Evolutionary conservation across 2,113 vertebrate genomes (phyloP), one percentile per base, ranked within the genome.

Genomic region (Campylorhamphus procurvoides): DNA sequence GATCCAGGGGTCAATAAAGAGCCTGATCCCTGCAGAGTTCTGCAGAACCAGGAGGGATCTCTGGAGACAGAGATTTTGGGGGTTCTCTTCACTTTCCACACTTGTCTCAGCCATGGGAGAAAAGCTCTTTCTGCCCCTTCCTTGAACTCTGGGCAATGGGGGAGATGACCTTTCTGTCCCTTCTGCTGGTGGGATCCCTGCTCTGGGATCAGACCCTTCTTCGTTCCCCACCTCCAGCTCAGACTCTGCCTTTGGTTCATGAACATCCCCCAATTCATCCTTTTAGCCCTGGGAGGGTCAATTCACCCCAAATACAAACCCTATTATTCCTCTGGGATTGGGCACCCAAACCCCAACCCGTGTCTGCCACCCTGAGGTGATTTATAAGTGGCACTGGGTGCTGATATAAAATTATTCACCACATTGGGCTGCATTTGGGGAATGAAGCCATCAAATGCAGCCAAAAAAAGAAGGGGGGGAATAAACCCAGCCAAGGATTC

Each of bases 391-490:
- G 76, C 33, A 52, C 10, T 1, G 10, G 60, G 33, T 42, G 86
- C 52, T 62, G 80, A 44, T n/a, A 37, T 33, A 42, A 33, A 58
- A 46, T 5, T 25, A 33, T 55, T 93, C n/a, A n/a, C n/a, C 37
- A 37, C 37, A 37, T 37, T 37, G 47, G 29, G 42, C 62, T 50
- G 33, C 0, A 0, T n/a, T 71, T 28, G 49, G 29, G 28, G 53
- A 80, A 83, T 22, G 67, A 59, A 94, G 76, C 46, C 91, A 84
- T 53, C 91, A 84, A 84, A 81, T 12, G n/a, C 87, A 89, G 76
- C 68, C 56, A 84, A 69, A 83, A 83, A 59, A 46, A 66, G 17
- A 46, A 17, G 18, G 44, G 18, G 18, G 6, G 18, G 16, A 1
- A 18, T 27, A 47, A 31, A 11, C 2, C 4, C 7, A 67, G 6